phyloP scores from a whole-genome alignment of 2,797 vertebrate genomes.

The Neostethus bicornis region DNA sequence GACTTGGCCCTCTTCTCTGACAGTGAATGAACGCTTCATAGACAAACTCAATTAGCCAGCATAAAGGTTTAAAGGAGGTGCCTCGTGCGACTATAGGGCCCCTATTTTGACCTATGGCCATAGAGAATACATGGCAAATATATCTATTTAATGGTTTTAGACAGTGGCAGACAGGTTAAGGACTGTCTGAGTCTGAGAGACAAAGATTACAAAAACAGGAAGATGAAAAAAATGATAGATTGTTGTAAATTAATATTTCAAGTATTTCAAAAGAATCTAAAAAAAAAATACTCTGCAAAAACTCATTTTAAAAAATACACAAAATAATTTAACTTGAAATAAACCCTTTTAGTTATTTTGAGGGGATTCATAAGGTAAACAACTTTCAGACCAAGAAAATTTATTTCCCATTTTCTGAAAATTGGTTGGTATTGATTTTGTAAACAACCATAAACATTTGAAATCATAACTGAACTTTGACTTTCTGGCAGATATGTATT shows the following conservation, averaged over 20 bases:
- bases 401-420: no score
- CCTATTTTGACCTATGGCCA: constrained; percentile 57
- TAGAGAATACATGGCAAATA: constrained; percentile 60
- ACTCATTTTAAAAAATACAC: no score
- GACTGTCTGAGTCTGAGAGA: constrained; percentile 34
- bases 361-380: no score
- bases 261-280: neutral
- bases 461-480: no score
- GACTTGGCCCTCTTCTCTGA: constrained; percentile 65
- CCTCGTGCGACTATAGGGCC: constrained; percentile 54
- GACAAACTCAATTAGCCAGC: constrained; percentile 74
- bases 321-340: no score
- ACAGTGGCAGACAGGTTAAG: constrained; percentile 49
- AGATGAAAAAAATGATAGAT: neutral
- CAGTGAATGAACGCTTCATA: constrained; percentile 61
- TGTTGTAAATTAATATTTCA: neutral
- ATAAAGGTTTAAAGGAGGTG: constrained; percentile 63
- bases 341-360: no score
- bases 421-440: no score
- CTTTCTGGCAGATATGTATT: no score
- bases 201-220: constrained; percentile 7
- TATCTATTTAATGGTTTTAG: constrained; percentile 48
- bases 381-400: no score
- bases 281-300: no score
- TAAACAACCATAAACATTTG: no score